phyloP scores from a whole-genome alignment of 2,113 vertebrate species.

The Corythaeola cristata region DNA sequence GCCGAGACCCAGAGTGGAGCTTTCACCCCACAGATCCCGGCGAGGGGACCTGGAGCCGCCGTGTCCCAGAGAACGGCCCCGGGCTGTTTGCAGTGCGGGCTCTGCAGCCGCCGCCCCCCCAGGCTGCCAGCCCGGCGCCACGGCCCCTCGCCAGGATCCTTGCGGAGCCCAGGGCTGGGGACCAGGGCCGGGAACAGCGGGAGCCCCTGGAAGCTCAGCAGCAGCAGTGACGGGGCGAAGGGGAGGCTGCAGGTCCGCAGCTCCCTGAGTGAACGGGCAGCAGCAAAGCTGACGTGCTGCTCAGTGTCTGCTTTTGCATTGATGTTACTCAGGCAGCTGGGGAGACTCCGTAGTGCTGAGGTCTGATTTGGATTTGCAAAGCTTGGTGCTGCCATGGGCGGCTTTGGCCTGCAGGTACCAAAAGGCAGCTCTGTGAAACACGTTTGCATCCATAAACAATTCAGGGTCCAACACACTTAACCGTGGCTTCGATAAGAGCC shows the following conservation, averaged over 20 bases:
- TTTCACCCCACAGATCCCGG: neutral
- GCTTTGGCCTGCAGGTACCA: neutral
- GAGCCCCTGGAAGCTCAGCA: neutral
- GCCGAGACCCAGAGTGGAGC: neutral
- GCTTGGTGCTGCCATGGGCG: neutral
- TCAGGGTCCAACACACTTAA: fast-evolving
- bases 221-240: neutral
- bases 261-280: neutral
- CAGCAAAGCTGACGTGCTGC: neutral
- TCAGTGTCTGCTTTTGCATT: neutral
- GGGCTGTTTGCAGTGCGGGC: neutral
- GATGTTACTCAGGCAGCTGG: neutral
- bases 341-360: neutral
- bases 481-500: neutral
- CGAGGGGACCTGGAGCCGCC: neutral
- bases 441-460: neutral
- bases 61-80: neutral
- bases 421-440: neutral
- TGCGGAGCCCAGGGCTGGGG: neutral
- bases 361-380: neutral
- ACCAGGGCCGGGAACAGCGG: neutral
- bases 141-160: neutral
- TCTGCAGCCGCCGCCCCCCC: neutral
- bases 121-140: neutral
- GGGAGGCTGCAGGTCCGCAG: neutral